Conservation (phyloP, 2,888 invertebrate species). For the Palloptera scutellata region DNA sequence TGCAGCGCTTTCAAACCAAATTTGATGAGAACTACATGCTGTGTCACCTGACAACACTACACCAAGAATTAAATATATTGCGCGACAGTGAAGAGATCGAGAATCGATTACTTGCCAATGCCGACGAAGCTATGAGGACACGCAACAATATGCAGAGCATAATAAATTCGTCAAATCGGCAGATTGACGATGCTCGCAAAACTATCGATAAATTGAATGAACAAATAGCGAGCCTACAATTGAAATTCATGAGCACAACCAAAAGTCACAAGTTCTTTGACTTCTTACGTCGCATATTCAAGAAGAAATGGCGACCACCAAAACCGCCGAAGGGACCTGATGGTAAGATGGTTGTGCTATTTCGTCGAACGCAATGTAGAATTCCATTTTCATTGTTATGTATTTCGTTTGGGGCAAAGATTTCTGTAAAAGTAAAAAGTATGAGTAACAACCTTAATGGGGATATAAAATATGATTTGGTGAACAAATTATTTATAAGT, state of each 20-base stretch:
- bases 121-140: conserved; percentile 67
- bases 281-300: conserved; percentile 82
- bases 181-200: conserved; percentile 54
- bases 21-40: conserved; percentile 70
- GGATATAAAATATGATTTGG: no score
- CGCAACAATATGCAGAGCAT: conserved; percentile 64
- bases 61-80: conserved; percentile 78
- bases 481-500: no score
- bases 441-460: no score
- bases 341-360: conserved; percentile 53
- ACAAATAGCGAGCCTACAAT: conserved; percentile 66
- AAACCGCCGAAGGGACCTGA: conserved; percentile 68
- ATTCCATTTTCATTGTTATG: no score
- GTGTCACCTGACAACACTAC: conserved; percentile 72
- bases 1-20: conserved; percentile 69
- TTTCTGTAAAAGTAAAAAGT: no score
- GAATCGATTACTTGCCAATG: conserved; percentile 69
- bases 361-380: no score
- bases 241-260: conserved; percentile 69
- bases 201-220: conserved; percentile 59
- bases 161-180: conserved; percentile 52
- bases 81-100: conserved; percentile 78
- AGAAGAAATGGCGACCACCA: conserved; percentile 80
- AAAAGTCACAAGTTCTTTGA: conserved; percentile 79
- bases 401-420: no score